Percentiles rank a stretch among this genome's conserved stretches.
phyloP scores from a whole-genome alignment of 2,113 vertebrate species.

The Bujurquina vittata region DNA sequence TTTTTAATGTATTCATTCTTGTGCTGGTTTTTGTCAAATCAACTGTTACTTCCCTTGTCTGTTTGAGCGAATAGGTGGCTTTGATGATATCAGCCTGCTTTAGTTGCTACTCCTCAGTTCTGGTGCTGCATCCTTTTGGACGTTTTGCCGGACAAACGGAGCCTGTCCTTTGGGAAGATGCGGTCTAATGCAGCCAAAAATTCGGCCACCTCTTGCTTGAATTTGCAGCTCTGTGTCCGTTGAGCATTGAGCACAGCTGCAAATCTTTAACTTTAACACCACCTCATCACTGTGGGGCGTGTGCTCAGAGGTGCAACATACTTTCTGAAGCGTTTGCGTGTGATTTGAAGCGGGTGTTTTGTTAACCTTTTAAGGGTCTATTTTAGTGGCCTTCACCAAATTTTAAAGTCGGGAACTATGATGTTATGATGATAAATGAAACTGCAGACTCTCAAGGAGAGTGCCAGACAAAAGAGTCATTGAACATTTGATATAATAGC shows the following conservation, averaged over 20 bases:
- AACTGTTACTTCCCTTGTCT: constrained; percentile 2
- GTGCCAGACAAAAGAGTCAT: neutral
- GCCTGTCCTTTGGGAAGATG: neutral
- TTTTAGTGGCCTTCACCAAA: neutral
- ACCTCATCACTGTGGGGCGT: fast-evolving
- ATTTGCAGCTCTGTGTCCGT: neutral
- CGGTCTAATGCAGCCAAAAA: neutral
- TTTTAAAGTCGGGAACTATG: neutral
- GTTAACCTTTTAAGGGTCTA: neutral
- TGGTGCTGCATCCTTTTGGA: neutral
- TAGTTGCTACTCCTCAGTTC: neutral
- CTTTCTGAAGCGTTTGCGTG: no score
- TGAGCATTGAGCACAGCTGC: neutral
- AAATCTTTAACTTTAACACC: neutral
- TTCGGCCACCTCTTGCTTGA: neutral
- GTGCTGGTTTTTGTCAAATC: constrained; percentile 14
- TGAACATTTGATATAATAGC: neutral
- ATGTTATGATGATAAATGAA: neutral
- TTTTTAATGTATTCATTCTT: neutral
- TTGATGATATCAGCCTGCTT: neutral
- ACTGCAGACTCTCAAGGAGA: neutral
- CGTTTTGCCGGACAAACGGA: neutral
- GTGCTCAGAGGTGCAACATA: neutral
- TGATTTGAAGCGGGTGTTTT: neutral
- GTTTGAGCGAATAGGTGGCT: constrained; percentile 11